Evolutionary conservation across 2,888 invertebrate genomes (phyloP).

Genomic region (Monoplex corrugatus): DNA sequence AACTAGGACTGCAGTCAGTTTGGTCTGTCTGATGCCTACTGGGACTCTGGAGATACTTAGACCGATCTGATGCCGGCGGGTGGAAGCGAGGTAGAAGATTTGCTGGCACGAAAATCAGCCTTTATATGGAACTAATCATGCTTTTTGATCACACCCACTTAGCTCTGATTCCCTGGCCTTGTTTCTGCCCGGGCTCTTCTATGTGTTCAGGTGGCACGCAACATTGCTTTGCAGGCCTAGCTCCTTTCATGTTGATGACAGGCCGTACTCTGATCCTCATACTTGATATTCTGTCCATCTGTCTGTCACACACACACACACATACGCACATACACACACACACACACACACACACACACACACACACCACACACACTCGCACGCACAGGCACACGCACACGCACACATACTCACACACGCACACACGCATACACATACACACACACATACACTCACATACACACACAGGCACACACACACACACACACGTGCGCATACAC

Average conservation of each 20-base stretch:
- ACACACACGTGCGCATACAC: background rate
- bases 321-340: conserved; percentile 19
- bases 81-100: background rate
- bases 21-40: too few relatives aligned
- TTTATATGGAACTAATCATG: background rate
- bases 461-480: background rate
- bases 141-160: background rate
- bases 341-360: conserved; percentile 19
- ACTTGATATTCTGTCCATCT: too few relatives aligned
- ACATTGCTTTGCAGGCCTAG: too few relatives aligned
- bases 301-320: conserved; percentile 1
- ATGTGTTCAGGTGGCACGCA: too few relatives aligned
- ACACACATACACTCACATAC: background rate
- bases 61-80: too few relatives aligned
- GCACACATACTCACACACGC: background rate
- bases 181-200: too few relatives aligned
- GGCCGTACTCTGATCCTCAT: too few relatives aligned
- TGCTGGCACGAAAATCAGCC: background rate
- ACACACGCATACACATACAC: conserved; percentile 33
- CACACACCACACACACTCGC: conserved; percentile 23
- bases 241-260: too few relatives aligned
- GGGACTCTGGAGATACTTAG: too few relatives aligned
- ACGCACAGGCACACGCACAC: background rate
- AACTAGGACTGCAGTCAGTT: too few relatives aligned
- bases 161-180: too few relatives aligned